These are phyloP conservation scores for Bubo blakistoni DNA, from an alignment of 2,113 vertebrate species.

Conservation along the genomic window DNA sequence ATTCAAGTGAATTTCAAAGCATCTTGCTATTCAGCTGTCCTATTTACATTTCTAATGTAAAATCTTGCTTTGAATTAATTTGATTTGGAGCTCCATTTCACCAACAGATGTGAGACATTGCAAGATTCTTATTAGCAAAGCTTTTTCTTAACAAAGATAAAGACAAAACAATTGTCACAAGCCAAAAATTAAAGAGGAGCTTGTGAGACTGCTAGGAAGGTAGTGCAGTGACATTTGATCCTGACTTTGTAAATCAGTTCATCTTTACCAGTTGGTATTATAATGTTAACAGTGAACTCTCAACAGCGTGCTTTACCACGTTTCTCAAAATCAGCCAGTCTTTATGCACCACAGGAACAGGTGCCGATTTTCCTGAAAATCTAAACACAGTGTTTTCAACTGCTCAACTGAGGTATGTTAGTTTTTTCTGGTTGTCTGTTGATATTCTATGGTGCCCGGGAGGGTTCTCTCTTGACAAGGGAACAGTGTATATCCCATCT, in stretches of 20 bases:
- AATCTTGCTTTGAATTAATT: conserved; percentile 30
- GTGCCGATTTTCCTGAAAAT: background rate
- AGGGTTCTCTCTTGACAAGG: background rate
- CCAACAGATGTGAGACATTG: background rate
- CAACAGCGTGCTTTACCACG: background rate
- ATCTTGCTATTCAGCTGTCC: background rate
- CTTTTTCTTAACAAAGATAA: background rate
- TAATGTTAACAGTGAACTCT: background rate
- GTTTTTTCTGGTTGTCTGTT: background rate
- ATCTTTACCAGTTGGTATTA: background rate
- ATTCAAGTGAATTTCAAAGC: background rate
- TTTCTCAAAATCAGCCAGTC: background rate
- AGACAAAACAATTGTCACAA: background rate
- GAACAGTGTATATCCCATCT: background rate
- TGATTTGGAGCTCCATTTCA: background rate
- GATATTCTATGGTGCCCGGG: background rate
- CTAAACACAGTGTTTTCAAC: background rate
- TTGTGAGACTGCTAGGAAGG: background rate
- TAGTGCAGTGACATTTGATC: background rate
- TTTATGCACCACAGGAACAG: background rate
- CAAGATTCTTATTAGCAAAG: background rate
- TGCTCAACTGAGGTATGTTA: background rate
- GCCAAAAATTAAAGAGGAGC: background rate
- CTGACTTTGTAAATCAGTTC: background rate
- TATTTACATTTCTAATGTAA: background rate